Conservation (phyloP, 2,888 invertebrate genomes). For the Osedax frankpressi region DNA sequence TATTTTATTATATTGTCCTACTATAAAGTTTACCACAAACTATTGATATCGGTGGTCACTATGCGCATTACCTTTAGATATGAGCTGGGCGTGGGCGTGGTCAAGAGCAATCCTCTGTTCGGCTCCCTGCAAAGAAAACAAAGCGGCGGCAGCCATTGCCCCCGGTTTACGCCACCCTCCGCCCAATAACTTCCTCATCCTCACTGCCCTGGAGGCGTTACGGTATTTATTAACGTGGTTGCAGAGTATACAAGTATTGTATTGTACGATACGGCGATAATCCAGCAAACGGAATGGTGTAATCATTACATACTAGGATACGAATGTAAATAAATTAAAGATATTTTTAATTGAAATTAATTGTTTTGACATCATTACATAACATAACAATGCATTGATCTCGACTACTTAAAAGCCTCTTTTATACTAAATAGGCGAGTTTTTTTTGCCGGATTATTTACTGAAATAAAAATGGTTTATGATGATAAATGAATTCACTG, state of each 20-base stretch:
- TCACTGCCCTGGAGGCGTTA: constrained; percentile 56
- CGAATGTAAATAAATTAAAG: no score
- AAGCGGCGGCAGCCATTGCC: constrained; percentile 74
- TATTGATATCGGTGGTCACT: no score
- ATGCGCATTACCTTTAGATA: constrained; percentile 25
- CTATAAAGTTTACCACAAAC: no score
- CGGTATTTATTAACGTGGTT: neutral
- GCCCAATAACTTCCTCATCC: constrained; percentile 72
- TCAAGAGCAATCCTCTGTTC: constrained; percentile 61
- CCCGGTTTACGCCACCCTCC: constrained; percentile 89
- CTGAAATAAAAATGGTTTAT: no score
- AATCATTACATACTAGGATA: no score
- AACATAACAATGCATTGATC: no score
- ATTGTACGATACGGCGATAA: neutral
- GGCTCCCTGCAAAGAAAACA: constrained; percentile 64
- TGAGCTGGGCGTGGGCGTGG: constrained; percentile 50
- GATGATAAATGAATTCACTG: no score
- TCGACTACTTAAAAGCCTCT: no score
- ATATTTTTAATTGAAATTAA: neutral
- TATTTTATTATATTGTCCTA: no score
- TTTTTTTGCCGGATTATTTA: no score
- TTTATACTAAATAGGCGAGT: no score
- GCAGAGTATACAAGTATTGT: neutral
- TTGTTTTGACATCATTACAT: no score
- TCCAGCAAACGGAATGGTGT: neutral